These are phyloP conservation scores for Lepidotrigona ventralis DNA, from an alignment of 1,140 invertebrate species.

Conservation along the genomic window DNA sequence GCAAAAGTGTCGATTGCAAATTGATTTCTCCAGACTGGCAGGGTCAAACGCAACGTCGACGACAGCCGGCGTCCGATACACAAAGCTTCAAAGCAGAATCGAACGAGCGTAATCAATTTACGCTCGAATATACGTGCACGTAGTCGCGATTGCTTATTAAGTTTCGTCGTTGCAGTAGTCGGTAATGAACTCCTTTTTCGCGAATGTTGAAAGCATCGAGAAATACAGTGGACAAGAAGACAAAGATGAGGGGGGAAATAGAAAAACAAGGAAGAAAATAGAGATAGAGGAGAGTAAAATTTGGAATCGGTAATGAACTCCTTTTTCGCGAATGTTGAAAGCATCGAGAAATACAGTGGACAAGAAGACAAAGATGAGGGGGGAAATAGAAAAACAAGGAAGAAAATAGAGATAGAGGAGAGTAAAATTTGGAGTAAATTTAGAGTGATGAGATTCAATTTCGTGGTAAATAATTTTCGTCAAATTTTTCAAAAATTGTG, in stretches of 20 bases:
- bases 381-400: not conserved
- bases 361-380: not conserved
- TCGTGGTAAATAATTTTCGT: too few species aligned
- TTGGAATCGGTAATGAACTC: not conserved
- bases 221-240: not conserved
- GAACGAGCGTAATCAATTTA: conserved; percentile 44
- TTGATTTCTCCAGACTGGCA: conserved; percentile 13
- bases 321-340: not conserved
- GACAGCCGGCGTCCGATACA: not conserved
- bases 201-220: not conserved
- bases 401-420: too few species aligned
- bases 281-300: too few species aligned
- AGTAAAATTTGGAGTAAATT: too few species aligned
- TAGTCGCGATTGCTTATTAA: conserved; percentile 23
- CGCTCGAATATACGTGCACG: not conserved
- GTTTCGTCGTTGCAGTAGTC: conserved; percentile 9
- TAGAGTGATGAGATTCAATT: too few species aligned
- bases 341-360: not conserved
- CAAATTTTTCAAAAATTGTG: too few species aligned
- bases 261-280: too few species aligned
- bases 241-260: not conserved
- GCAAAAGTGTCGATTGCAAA: conserved; percentile 12
- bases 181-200: not conserved
- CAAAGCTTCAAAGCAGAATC: conserved; percentile 10
- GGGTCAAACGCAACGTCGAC: not conserved